These are phyloP conservation scores for Linnaemya tessellans DNA, from an alignment of 2,888 invertebrate genomes.

Conservation along the genomic window DNA sequence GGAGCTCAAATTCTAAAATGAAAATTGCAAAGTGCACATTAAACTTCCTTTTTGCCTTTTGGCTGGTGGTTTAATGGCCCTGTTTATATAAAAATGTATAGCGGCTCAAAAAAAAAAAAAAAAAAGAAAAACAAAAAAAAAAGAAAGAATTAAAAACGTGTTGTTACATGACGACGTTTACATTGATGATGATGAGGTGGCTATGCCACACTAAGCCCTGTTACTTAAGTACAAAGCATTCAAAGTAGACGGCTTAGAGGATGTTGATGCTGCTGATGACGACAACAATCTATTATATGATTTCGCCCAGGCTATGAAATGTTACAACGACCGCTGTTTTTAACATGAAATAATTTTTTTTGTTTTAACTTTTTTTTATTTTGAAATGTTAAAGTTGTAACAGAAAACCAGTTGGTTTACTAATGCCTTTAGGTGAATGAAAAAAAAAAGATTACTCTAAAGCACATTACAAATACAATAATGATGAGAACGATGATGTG, in stretches of 20 bases:
- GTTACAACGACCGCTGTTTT: constrained; percentile 65
- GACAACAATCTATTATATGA: constrained; percentile 56
- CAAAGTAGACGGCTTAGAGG: constrained; percentile 40
- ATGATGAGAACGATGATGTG: constrained; percentile 36
- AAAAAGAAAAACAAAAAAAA: neutral
- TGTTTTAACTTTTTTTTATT: constrained; percentile 19
- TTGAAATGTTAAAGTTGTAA: constrained; percentile 65
- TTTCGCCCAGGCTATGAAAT: constrained; percentile 67
- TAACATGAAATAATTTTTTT: constrained; percentile 31
- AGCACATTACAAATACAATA: neutral
- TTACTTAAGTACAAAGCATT: constrained; percentile 37
- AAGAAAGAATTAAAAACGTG: constrained; percentile 45
- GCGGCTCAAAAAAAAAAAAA: neutral
- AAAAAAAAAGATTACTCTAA: constrained; percentile 21
- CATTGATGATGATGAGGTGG: constrained; percentile 48
- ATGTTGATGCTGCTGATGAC: constrained; percentile 54
- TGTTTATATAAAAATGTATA: constrained; percentile 39
- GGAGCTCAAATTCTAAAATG: constrained; percentile 39
- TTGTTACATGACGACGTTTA: constrained; percentile 65
- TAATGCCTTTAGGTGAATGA: constrained; percentile 59
- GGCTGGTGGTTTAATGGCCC: constrained; percentile 65
- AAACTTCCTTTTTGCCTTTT: constrained; percentile 66
- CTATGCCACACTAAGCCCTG: constrained; percentile 56
- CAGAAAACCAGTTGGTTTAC: constrained; percentile 64
- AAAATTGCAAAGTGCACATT: constrained; percentile 57